Conservation (phyloP, 2,797 vertebrate genomes). For the Pelochelys cantorii region DNA sequence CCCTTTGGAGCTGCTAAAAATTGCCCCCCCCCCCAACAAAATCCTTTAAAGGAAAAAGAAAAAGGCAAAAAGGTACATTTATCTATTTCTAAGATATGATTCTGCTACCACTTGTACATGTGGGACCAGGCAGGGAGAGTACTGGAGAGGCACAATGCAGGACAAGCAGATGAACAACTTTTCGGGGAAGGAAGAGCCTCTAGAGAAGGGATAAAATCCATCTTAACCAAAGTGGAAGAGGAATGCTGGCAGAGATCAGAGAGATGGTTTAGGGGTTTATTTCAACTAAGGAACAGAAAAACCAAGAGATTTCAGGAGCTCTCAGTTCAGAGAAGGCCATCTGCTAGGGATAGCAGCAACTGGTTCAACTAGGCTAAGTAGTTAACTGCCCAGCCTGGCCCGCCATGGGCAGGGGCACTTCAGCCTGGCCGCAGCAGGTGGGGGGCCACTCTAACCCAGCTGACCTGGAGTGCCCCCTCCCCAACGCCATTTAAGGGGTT, state of each 20-base stretch:
- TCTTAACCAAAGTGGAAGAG: neutral
- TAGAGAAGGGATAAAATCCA: neutral
- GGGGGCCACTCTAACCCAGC: no score
- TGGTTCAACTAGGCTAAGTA: no score
- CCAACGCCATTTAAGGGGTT: no score
- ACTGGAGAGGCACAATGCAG: neutral
- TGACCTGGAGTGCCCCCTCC: no score
- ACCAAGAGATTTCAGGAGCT: neutral
- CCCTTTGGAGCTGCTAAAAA: slow-evolving; percentile 3
- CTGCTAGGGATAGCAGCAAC: neutral
- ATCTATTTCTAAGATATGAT: neutral
- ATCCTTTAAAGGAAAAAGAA: neutral
- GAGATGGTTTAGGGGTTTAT: neutral
- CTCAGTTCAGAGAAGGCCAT: neutral
- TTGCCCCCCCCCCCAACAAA: neutral
- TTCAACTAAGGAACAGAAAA: neutral
- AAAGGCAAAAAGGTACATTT: neutral
- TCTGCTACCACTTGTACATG: neutral
- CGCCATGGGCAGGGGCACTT: no score
- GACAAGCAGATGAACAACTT: neutral
- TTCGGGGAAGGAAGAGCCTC: neutral
- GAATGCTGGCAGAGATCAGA: neutral
- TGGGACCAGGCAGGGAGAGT: neutral
- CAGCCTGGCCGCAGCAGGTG: no score
- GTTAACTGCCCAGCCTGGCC: no score